Conservation (phyloP, 2,888 invertebrate species). For the Chrysodeixis includens region DNA sequence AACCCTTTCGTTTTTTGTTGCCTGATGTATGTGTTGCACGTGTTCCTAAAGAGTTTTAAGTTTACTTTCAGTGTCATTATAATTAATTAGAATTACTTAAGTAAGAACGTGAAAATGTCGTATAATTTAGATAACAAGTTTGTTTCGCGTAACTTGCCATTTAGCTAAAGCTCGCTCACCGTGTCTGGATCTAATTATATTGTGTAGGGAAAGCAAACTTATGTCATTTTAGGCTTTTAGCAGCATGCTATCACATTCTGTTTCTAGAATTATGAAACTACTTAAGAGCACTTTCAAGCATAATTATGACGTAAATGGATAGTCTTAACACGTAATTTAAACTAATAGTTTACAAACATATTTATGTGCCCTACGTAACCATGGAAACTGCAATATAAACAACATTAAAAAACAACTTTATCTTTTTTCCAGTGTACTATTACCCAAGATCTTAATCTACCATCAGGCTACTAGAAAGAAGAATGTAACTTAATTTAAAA, state of each 20-base stretch:
- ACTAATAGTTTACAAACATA: neutral
- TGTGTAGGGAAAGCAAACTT: conserved; percentile 56
- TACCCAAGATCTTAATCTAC: conserved; percentile 17
- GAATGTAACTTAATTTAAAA: conserved; percentile 40
- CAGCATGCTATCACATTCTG: conserved; percentile 48
- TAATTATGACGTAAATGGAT: conserved; percentile 14
- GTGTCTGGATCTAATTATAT: conserved; percentile 65
- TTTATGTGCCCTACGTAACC: neutral
- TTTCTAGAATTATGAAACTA: conserved; percentile 31
- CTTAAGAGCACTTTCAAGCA: conserved; percentile 33
- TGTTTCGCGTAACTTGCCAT: conserved; percentile 69
- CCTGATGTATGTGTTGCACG: conserved; percentile 34
- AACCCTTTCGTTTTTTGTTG: conserved; percentile 47
- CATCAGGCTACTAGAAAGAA: conserved; percentile 26
- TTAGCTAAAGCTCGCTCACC: conserved; percentile 66
- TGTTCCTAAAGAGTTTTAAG: conserved; percentile 57
- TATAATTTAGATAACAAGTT: conserved; percentile 76
- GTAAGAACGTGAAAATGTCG: conserved; percentile 69
- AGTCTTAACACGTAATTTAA: neutral
- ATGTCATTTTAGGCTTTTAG: conserved; percentile 59
- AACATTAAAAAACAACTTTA: neutral
- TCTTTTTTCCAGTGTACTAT: neutral
- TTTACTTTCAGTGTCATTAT: conserved; percentile 65
- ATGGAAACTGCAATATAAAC: neutral
- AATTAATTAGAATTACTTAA: conserved; percentile 71